phyloP scores from a whole-genome alignment of 2,797 vertebrate genomes.

The Hydrophis major region DNA sequence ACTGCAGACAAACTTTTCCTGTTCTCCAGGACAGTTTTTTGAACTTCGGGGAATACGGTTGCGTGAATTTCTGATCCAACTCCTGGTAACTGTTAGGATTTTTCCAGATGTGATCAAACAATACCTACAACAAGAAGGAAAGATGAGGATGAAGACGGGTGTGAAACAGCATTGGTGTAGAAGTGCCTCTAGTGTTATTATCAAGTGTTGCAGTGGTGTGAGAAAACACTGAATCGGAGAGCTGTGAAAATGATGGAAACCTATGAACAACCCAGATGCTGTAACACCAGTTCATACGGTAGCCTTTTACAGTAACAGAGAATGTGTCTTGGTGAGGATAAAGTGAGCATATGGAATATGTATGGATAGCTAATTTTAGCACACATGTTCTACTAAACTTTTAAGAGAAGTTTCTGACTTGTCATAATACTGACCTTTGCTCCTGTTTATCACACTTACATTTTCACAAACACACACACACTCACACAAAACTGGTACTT shows the following conservation, averaged over 20 bases:
- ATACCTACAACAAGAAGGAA: not conserved
- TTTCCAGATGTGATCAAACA: not conserved
- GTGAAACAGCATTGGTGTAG: not conserved
- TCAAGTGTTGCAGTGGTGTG: not conserved
- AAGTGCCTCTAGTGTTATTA: not conserved
- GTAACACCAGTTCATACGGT: not conserved
- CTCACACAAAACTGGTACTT: not conserved
- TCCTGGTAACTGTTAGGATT: not conserved
- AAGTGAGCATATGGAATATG: not conserved
- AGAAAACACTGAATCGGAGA: not conserved
- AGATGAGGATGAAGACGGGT: not conserved
- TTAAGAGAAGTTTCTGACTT: not conserved
- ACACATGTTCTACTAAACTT: not conserved
- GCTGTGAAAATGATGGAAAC: too few relatives aligned
- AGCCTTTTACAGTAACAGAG: not conserved
- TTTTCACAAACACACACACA: not conserved
- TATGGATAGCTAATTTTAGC: not conserved
- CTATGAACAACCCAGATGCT: not conserved
- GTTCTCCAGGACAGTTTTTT: not conserved
- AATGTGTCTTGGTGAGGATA: not conserved
- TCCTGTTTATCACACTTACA: not conserved
- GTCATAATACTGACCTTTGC: not conserved
- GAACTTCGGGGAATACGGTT: not conserved
- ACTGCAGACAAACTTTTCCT: not conserved
- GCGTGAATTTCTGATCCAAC: not conserved